Evolutionary conservation across 2,888 invertebrate species (phyloP).

Genomic region (Apamea sordens): DNA sequence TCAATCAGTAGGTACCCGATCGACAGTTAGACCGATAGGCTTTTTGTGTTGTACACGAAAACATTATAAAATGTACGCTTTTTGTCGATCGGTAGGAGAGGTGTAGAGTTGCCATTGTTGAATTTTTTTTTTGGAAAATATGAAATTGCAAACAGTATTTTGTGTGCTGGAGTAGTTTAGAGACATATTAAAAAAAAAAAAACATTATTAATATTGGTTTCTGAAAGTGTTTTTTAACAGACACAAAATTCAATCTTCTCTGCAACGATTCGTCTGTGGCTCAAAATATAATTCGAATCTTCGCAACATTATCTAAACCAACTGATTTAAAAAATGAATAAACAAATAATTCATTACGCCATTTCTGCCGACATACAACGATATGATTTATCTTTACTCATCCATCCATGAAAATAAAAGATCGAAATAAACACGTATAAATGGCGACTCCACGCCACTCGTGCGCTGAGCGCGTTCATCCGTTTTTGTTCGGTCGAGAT

Average conservation of each 20-base stretch:
- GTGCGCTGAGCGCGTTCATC: constrained; percentile 65
- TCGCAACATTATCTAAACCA: neutral
- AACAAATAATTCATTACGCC: constrained; percentile 18
- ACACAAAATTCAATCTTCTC: neutral
- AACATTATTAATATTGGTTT: neutral
- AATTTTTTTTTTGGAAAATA: constrained; percentile 27
- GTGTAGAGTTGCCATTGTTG: constrained; percentile 60
- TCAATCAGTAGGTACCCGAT: constrained; percentile 75
- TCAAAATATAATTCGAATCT: neutral
- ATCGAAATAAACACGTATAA: constrained; percentile 33
- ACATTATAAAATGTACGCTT: constrained; percentile 77
- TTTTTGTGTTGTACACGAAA: constrained; percentile 79
- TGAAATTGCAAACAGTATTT: neutral
- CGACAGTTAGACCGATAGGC: constrained; percentile 69
- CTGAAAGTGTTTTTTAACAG: neutral
- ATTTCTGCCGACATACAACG: constrained; percentile 13
- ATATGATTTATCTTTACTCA: constrained; percentile 27
- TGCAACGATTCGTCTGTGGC: neutral
- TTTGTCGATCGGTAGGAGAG: constrained; percentile 68
- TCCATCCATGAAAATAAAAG: constrained; percentile 38
- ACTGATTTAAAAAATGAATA: constrained; percentile 5
- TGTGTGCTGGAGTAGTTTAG: neutral
- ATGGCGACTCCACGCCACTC: constrained; percentile 60
- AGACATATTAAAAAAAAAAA: neutral
- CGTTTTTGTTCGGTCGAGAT: constrained; percentile 76